These are phyloP conservation scores for Megastigmus dorsalis DNA, from an alignment of 2,888 invertebrate genomes.

Conservation along the genomic window DNA sequence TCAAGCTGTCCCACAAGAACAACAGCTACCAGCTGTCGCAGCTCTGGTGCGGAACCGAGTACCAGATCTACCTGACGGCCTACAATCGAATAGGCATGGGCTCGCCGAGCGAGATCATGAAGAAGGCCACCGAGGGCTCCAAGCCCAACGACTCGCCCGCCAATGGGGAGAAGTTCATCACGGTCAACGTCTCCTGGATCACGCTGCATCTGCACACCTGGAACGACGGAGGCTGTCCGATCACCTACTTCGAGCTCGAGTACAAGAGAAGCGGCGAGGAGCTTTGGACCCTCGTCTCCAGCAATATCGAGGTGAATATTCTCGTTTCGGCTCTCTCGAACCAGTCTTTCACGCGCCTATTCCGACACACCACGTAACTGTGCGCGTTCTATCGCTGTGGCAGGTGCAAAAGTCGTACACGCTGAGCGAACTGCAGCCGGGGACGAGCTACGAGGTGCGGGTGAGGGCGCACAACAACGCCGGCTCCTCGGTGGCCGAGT, in stretches of 20 bases:
- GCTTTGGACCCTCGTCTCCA: conserved; percentile 87
- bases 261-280: conserved; percentile 78
- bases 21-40: conserved; percentile 87
- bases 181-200: conserved; percentile 89
- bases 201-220: conserved; percentile 91
- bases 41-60: conserved; percentile 91
- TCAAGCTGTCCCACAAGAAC: conserved; percentile 88
- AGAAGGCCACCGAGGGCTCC: conserved; percentile 78
- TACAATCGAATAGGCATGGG: conserved; percentile 93
- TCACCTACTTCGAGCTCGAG: conserved; percentile 89
- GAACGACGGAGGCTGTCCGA: conserved; percentile 93
- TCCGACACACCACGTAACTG: too few relatives aligned
- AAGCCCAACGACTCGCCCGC: conserved; percentile 71
- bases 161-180: conserved; percentile 73
- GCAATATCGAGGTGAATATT: conserved; percentile 86
- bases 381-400: too few relatives aligned
- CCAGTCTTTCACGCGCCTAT: too few relatives aligned
- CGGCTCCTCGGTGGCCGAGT: conserved; percentile 87
- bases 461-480: conserved; percentile 88
- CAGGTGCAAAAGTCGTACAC: conserved; percentile 85
- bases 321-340: too few relatives aligned
- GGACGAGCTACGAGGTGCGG: conserved; percentile 76
- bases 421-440: conserved; percentile 85
- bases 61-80: conserved; percentile 92
- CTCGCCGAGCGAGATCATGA: conserved; percentile 90